Percentiles rank a stretch among this genome's conserved stretches.
These are phyloP conservation scores for Pachydiplax longipennis DNA, from an alignment of 2,888 invertebrate genomes.

Conservation along the genomic window DNA sequence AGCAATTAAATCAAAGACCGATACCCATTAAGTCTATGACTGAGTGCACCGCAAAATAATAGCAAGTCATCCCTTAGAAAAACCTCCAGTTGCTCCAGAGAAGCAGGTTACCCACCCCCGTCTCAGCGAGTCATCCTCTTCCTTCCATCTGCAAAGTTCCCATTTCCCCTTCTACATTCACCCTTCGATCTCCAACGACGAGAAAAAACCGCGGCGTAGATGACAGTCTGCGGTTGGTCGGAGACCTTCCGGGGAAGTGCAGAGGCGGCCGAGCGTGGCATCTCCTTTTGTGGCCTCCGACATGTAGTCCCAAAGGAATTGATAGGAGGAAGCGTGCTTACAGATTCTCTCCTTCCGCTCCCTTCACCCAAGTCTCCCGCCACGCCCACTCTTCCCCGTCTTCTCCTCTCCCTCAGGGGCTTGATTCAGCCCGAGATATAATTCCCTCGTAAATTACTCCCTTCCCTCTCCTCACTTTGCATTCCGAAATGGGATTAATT, in stretches of 20 bases:
- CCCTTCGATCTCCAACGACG: neutral
- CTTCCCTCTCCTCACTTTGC: neutral
- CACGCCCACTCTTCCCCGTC: neutral
- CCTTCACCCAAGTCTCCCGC: neutral
- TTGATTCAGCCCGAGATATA: neutral
- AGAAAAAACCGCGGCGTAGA: neutral
- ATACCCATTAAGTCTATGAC: too few relatives aligned
- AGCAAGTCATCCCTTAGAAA: too few relatives aligned
- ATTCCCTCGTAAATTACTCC: neutral
- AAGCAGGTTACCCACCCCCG: neutral
- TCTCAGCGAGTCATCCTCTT: neutral
- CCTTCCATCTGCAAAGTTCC: neutral
- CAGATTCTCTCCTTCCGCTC: slow-evolving; percentile 20
- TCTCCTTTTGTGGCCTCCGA: neutral
- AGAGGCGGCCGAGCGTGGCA: slow-evolving; percentile 28
- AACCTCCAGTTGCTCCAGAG: too few relatives aligned
- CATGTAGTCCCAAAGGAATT: neutral
- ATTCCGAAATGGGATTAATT: neutral
- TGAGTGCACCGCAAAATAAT: too few relatives aligned
- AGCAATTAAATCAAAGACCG: too few relatives aligned
- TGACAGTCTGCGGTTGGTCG: neutral
- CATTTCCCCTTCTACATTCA: neutral
- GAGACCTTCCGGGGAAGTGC: neutral
- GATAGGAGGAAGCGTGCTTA: slow-evolving; percentile 35
- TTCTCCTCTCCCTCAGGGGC: neutral